Evolutionary conservation across 1,140 invertebrate species (phyloP).

Genomic region (Aphis gossypii): DNA sequence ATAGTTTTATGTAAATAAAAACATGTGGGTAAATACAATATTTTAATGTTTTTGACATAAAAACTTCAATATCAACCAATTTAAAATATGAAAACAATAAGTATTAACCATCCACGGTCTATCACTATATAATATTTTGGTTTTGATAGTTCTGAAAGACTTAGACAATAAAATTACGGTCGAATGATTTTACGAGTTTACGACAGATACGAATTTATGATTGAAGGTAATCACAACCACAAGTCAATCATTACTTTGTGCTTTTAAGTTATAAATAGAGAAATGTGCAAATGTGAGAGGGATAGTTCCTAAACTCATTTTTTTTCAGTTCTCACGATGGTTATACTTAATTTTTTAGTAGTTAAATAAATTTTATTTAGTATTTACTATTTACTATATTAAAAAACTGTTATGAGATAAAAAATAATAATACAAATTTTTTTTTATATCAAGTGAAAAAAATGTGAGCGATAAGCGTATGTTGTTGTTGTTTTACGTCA

Average conservation of each 20-base stretch:
- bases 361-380: neutral
- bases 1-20: neutral
- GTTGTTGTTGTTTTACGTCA: neutral
- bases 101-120: too few species aligned
- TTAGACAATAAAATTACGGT: neutral
- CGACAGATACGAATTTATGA: neutral
- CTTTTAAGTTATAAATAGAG: too few species aligned
- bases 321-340: neutral
- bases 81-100: too few species aligned
- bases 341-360: neutral
- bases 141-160: too few species aligned
- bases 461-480: neutral
- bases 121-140: neutral
- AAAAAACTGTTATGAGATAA: neutral
- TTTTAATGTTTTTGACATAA: neutral
- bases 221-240: neutral
- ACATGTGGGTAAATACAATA: neutral
- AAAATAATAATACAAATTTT: neutral
- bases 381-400: neutral
- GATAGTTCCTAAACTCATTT: neutral
- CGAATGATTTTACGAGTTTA: neutral
- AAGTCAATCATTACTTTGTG: neutral
- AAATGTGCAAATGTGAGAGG: neutral
- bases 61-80: neutral
- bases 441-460: neutral